Base-by-base conservation (phyloP, 2,113 vertebrate species). In the Rhadina sibilatrix region DNA sequence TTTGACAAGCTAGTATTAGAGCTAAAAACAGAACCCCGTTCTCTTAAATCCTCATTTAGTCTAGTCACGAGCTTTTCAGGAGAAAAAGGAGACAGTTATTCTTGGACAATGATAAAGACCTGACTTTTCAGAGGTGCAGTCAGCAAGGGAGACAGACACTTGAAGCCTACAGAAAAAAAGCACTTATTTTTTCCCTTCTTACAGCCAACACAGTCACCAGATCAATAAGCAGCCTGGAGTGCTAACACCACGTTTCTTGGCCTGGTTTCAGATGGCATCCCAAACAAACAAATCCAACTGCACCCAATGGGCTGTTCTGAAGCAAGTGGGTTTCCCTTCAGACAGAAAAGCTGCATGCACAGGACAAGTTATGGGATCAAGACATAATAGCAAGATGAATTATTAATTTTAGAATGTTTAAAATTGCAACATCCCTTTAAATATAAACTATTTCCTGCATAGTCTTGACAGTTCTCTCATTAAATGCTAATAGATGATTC, bases 401-500 rank as follows among this genome's bases (percentile, higher is more conserved):
- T 93, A 93, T 85, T 91, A 60, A 96, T 76, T 96, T 72, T 27
- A 42, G 66, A 91, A 89, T 65, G 30, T 57, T 96, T 91, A 85
- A 93, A 94, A 80, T 80, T 95, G 70, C 59, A 85, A 38, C 42
- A 59, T 52, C 68, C 66, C 59, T 89, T 93, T 93, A 91, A 87
- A 92, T 69, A 93, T 79, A 83, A 97, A 89, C 61, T 80, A 79
- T 79, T 87, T 87, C 54, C 84, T 76, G 72, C 46, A 25, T 22
- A 75, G 72, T 68, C 76, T 80, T 83, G 54, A 84, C 87, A 95
- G 61, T 30, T 53, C 12, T 89, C 59, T 94, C 42, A 83, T 83
- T 79, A 92, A 82, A 87, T 72, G 53, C 66, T 93, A 96, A 91
- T 70, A 94, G 82, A 89, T 87, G 44, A 38, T 64, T 91, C 69